Conservation (phyloP, 2,888 invertebrate species). For the Limnephilus auricula region DNA sequence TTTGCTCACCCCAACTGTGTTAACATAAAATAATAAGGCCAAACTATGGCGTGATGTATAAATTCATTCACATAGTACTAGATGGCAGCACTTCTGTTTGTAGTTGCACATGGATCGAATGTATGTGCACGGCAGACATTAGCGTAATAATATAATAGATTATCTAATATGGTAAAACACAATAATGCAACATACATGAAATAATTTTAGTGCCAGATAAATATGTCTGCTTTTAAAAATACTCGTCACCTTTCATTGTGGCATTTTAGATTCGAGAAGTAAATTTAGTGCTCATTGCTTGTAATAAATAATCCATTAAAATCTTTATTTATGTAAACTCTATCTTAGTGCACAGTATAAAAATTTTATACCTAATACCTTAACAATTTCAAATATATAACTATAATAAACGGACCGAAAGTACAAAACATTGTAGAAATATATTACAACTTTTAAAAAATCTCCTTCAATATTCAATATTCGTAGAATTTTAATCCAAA, state of each 20-base stretch:
- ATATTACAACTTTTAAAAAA: neutral
- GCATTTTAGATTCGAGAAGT: neutral
- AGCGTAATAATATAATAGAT: too few relatives aligned
- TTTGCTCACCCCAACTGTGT: neutral
- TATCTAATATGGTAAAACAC: neutral
- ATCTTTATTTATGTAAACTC: neutral
- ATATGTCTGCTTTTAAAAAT: neutral
- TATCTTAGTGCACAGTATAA: neutral
- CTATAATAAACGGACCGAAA: neutral
- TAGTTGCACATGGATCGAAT: too few relatives aligned
- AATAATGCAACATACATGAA: neutral
- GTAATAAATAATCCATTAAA: neutral
- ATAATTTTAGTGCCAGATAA: neutral
- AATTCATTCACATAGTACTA: neutral
- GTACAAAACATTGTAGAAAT: neutral
- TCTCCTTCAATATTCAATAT: neutral
- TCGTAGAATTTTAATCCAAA: neutral
- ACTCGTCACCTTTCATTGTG: too few relatives aligned
- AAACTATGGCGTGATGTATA: neutral
- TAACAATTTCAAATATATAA: neutral
- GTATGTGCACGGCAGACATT: too few relatives aligned
- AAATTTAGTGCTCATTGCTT: neutral
- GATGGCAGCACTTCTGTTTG: too few relatives aligned
- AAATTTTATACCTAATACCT: neutral
- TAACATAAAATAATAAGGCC: neutral